A percentile compares a stretch with the other conserved stretches of the same genome.
Conservation (phyloP, 2,797 vertebrate genomes). For the Poeciliopsis turneri region DNA sequence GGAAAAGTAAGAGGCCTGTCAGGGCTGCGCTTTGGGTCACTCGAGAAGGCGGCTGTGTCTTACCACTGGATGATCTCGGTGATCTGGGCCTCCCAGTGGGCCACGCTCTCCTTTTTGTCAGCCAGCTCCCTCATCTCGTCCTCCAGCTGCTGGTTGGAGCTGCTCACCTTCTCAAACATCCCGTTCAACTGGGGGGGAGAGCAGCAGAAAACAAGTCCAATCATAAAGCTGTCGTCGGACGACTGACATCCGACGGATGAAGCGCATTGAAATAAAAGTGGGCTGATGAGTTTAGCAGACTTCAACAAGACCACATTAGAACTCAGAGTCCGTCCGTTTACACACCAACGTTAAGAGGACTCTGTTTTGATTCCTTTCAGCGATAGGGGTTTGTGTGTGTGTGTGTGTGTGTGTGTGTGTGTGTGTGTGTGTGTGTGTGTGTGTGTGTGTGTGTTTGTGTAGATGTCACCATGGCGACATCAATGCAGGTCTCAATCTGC, state of each 20-base stretch:
- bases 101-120: conserved; percentile 97
- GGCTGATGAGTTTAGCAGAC: conserved; percentile 16
- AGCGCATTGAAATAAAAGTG: background rate
- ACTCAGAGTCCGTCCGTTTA: background rate
- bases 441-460: conserved; percentile 2
- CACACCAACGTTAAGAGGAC: background rate
- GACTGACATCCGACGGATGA: conserved; percentile 4
- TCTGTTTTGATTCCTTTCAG: conserved; percentile 10
- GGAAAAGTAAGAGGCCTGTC: conserved; percentile 4
- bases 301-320: conserved; percentile 6
- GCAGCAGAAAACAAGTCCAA: background rate
- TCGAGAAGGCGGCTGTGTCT: conserved; percentile 57
- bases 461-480: conserved; percentile 10
- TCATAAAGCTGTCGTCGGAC: conserved; percentile 11
- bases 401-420: background rate
- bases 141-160: conserved; percentile 89
- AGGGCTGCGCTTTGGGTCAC: conserved; percentile 11
- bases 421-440: background rate
- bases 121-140: conserved; percentile 93
- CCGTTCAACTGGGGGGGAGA: conserved; percentile 80
- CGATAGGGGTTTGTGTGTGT: conserved; percentile 1
- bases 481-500: conserved; percentile 29
- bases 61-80: conserved; percentile 99
- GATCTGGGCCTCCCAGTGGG: conserved; percentile 99
- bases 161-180: conserved; percentile 87